Base-by-base conservation (phyloP, 2,113 vertebrate genomes). In the Tachuris rubrigastra region DNA sequence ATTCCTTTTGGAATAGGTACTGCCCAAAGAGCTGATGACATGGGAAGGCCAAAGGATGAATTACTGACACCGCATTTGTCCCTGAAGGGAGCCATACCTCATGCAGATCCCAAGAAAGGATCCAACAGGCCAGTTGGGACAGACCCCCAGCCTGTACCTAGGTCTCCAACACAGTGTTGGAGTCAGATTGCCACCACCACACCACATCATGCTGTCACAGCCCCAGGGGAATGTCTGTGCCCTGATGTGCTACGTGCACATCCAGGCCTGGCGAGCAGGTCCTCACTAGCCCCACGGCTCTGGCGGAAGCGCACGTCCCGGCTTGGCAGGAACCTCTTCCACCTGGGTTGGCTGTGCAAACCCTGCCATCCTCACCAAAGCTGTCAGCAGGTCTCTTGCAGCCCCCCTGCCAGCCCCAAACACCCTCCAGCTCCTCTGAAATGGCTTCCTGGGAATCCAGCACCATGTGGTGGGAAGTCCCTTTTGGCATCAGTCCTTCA, bases 241-340 rank as follows among this genome's bases (percentile, higher is more conserved):
- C 67, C 49, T 53, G 33, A 73, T 14, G 21, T 13, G 75, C 52
- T 78, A 6, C 0, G 3, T 72, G 55, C 5, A 10, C 63, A 35
- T 35, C 55, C 8, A 19, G 72, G n/a, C 27, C 7, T 5, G 76
- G 76, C 0, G 2, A 81, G 83, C 95, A 93, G 68, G 68, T 66
- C 75, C 69, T 86, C 80, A 73, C 76, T 55, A 42, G 94, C 80
- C 83, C 52, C 8, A 5, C 0, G 0, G 72, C 75, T 82, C 82
- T 3, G 39, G 39, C 8, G 0, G 89, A 23, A 10, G 35, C 0
- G 0, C 47, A 66, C 0, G 4, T 42, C 77, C 42, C 0, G 0
- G 30, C 85, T 89, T 96, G 92, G 82, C 71, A 95, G 90, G 28
- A 91, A 42, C 49, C 30, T 89, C 74, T 81, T 62, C 86, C 76